These are phyloP conservation scores for Ophiothrix spiculata DNA, from an alignment of 35 echinoderm and acorn worm species.

Conservation along the genomic window DNA sequence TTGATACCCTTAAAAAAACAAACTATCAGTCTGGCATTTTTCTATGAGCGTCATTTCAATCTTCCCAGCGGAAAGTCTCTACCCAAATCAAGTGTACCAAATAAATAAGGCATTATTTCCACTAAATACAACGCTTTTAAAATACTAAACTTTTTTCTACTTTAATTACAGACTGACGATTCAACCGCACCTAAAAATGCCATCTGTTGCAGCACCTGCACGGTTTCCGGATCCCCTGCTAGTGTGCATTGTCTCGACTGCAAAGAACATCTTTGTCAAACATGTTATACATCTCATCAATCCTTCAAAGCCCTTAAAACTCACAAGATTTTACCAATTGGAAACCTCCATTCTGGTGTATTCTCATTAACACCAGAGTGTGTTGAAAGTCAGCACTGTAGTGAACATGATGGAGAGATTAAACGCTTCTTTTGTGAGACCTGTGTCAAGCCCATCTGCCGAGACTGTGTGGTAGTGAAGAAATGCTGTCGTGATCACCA, in stretches of 20 bases:
- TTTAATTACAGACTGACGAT: no score
- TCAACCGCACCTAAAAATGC: no score
- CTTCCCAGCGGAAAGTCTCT: no score
- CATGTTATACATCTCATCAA: neutral
- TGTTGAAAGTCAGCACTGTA: neutral
- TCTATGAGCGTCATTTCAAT: no score
- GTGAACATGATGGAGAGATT: neutral
- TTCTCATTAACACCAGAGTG: neutral
- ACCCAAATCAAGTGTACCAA: no score
- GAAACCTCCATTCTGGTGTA: neutral
- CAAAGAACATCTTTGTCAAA: neutral
- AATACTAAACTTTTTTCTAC: no score
- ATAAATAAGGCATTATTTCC: no score
- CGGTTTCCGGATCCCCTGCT: no score
- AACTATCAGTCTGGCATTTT: no score
- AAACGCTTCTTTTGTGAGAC: neutral
- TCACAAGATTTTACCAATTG: neutral
- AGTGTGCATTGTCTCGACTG: neutral
- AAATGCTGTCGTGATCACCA: neutral
- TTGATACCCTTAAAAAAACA: no score
- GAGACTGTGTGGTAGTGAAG: neutral
- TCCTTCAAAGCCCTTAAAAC: neutral
- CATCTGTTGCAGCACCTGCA: no score
- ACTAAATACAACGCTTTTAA: no score
- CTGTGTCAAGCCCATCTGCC: neutral